phyloP scores from a whole-genome alignment of 2,888 invertebrate genomes.

The Drosophila kambysellisi region DNA sequence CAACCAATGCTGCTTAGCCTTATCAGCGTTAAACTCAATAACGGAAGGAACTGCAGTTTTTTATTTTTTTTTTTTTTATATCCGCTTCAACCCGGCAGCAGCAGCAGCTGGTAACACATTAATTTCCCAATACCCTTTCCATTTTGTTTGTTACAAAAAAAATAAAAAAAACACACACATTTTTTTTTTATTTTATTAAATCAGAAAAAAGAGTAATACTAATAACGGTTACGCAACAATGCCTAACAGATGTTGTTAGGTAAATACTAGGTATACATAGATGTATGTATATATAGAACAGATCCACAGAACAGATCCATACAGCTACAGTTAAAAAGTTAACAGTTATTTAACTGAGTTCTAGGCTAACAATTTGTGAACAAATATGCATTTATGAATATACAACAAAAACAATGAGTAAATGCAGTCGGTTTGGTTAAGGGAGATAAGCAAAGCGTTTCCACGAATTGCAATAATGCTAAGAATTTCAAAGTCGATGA shows the following conservation, averaged over 20 bases:
- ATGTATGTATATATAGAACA: background rate
- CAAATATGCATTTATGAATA: background rate
- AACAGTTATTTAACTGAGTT: background rate
- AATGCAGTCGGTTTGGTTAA: background rate
- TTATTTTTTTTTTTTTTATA: background rate
- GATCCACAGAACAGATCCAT: slow-evolving; percentile 1
- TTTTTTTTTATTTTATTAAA: background rate
- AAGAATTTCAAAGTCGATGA: slow-evolving; percentile 1
- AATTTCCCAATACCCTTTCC: background rate
- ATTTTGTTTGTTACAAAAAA: background rate
- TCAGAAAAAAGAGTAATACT: background rate
- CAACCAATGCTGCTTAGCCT: background rate
- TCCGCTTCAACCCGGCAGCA: background rate
- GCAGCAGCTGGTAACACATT: background rate
- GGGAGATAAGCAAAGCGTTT: background rate
- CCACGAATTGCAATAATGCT: background rate
- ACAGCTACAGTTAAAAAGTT: background rate
- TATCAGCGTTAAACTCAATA: background rate
- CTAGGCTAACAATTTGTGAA: background rate
- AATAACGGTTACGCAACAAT: background rate
- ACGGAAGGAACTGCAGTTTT: background rate
- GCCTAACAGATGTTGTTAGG: background rate
- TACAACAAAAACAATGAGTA: background rate
- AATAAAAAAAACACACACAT: background rate
- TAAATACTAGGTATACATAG: background rate